Base-by-base conservation (phyloP, 2,113 vertebrate species). In the Mormyrus lacerda region DNA sequence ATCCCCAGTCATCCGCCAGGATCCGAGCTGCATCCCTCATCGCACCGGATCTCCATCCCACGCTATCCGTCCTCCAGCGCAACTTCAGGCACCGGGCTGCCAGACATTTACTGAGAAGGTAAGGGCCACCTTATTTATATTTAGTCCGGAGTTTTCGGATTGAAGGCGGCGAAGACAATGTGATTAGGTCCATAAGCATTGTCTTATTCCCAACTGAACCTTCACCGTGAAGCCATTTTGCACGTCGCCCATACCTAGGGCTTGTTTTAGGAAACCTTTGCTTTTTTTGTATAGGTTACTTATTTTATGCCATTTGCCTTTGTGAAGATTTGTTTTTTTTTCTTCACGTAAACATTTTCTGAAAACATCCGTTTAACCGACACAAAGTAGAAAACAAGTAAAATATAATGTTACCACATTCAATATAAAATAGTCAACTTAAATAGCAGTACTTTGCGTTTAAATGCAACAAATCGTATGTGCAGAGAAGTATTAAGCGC, bases 151-250 rank as follows among this genome's bases (percentile, higher is more conserved):
- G 21, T 17, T 88, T 24, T 24, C 17, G 3, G 15, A 45, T 55
- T 19, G 8, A 48, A 39, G 24, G 55, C 35, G 42, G 17, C n/a
- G 53, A 85, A 35, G 53, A 73, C 44, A 6, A 6, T n/a, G 85
- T 89, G 53, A 84, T 83, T 4, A n/a, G 58, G 17, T 3, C 45
- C 45, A 69, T 47, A 76, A 53, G 76, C 19, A 82, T 47, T 39
- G 69, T 45, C n/a, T 27, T 53, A n/a, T 53, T 45, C 21, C 19
- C 83, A 48, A 47, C 35, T 44, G 39, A 51, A 55, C 27, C 65
- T 50, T 69, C 83, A 42, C 45, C 82, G 50, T 86, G 89, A 45
- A 89, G 84, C 89, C 89, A 89, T 89, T 47, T 87, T 89, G 58
- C 89, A 65, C 53, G 17, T 69, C 48, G 73, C 35, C 69, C 10